Conservation (phyloP, 2,797 vertebrate species). For the Hydrocynus forskahlii region DNA sequence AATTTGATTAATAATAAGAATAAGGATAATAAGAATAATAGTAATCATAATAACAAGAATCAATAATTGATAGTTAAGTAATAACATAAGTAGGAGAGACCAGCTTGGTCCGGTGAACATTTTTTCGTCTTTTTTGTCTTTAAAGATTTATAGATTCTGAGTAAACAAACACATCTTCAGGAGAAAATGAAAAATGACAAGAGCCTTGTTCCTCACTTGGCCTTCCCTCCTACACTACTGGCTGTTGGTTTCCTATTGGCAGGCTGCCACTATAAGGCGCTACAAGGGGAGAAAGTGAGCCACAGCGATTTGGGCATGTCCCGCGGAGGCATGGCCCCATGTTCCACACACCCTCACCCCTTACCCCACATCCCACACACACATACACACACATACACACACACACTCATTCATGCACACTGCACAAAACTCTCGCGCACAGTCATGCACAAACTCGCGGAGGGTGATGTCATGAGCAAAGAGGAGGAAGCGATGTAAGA, state of each 20-base stretch:
- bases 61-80: slow-evolving; percentile 84
- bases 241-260: slow-evolving; percentile 85
- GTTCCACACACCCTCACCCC: slow-evolving; percentile 76
- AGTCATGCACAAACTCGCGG: slow-evolving; percentile 52
- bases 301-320: slow-evolving; percentile 76
- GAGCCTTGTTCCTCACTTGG: slow-evolving; percentile 94
- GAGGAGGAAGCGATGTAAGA: slow-evolving; percentile 76
- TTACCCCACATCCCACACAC: slow-evolving; percentile 57
- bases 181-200: slow-evolving; percentile 95
- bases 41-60: slow-evolving; percentile 86
- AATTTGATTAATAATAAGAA: slow-evolving; percentile 89
- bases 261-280: slow-evolving; percentile 90
- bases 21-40: slow-evolving; percentile 88
- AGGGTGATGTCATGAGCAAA: slow-evolving; percentile 66
- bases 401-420: slow-evolving; percentile 20
- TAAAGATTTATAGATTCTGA: slow-evolving; percentile 90
- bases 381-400: slow-evolving; percentile 27
- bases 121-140: slow-evolving; percentile 79
- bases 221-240: slow-evolving; percentile 88
- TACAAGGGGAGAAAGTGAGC: slow-evolving; percentile 85
- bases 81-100: slow-evolving; percentile 96
- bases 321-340: slow-evolving; percentile 77
- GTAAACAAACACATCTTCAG: slow-evolving; percentile 96
- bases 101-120: slow-evolving; percentile 93
- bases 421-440: slow-evolving; percentile 56